A percentile compares a stretch with the other conserved stretches of the same genome.
These are phyloP conservation scores for Merluccius polli DNA, from an alignment of 2,797 vertebrate genomes.

Conservation along the genomic window DNA sequence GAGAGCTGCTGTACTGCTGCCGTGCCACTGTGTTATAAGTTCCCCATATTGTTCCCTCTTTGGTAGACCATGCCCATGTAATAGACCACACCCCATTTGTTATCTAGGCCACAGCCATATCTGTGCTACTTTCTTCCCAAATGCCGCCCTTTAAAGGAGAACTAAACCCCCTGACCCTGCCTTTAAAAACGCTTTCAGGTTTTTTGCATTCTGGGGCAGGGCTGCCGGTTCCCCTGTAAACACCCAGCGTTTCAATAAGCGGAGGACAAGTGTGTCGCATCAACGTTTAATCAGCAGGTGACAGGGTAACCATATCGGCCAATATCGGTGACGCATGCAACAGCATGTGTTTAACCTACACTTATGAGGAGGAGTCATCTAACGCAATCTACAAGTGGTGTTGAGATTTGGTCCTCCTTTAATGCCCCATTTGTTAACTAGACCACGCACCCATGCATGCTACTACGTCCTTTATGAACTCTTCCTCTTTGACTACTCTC, in stretches of 20 bases:
- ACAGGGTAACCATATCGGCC: not conserved
- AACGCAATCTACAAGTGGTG: not conserved
- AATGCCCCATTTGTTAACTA: not conserved
- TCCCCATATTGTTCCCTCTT: not conserved
- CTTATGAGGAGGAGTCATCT: not conserved
- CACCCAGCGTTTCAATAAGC: no score
- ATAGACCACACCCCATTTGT: no score
- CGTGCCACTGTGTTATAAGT: slow-evolving; percentile 52
- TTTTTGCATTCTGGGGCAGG: no score
- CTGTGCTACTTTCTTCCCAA: not conserved
- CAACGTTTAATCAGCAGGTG: not conserved
- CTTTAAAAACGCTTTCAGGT: no score
- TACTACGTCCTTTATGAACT: not conserved
- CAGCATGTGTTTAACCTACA: not conserved
- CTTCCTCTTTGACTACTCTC: not conserved
- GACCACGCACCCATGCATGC: not conserved
- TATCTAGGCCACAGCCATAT: no score
- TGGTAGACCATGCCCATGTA: not conserved
- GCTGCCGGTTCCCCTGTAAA: no score
- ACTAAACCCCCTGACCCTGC: no score
- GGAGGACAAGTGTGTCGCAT: not conserved
- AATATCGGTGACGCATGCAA: not conserved
- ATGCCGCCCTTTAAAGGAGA: not conserved
- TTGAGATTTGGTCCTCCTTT: not conserved
- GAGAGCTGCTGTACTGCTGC: slow-evolving; percentile 52